These are phyloP conservation scores for Bradypodion pumilum DNA, from an alignment of 2,797 vertebrate genomes.

Conservation along the genomic window DNA sequence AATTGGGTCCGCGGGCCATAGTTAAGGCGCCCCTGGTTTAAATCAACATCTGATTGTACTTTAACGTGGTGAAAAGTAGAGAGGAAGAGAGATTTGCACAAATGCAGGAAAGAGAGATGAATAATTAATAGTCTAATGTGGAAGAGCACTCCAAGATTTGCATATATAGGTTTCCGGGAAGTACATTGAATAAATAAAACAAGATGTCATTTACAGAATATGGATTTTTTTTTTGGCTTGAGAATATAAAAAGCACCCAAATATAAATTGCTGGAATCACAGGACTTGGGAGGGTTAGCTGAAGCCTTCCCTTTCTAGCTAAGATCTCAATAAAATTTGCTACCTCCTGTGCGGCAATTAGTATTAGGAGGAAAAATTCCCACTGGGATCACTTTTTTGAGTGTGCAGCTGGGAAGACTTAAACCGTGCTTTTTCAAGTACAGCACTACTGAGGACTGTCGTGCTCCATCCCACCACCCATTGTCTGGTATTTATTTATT, in stretches of 20 bases:
- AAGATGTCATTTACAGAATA: too few species aligned
- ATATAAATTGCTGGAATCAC: neutral
- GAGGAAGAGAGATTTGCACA: too few species aligned
- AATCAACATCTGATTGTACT: too few species aligned
- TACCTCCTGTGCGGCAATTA: neutral
- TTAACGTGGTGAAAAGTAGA: too few species aligned
- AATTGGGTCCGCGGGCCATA: too few species aligned
- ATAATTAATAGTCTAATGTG: too few species aligned
- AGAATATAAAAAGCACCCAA: neutral
- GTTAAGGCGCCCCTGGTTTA: too few species aligned
- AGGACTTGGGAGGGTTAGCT: neutral
- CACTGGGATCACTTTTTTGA: neutral
- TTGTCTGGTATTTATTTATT: too few species aligned
- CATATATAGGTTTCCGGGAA: neutral
- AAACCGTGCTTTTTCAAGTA: neutral
- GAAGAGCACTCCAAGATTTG: neutral
- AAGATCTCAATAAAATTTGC: neutral
- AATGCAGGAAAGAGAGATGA: too few species aligned
- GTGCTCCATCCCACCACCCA: too few species aligned
- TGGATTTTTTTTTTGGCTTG: neutral
- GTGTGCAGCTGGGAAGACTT: neutral
- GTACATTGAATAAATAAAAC: neutral
- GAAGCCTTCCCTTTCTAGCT: neutral
- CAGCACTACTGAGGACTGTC: too few species aligned
- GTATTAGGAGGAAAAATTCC: neutral